These are phyloP conservation scores for Anthopleura xanthogrammica DNA, from an alignment of 92 coral and sea anemone species.

Conservation along the genomic window DNA sequence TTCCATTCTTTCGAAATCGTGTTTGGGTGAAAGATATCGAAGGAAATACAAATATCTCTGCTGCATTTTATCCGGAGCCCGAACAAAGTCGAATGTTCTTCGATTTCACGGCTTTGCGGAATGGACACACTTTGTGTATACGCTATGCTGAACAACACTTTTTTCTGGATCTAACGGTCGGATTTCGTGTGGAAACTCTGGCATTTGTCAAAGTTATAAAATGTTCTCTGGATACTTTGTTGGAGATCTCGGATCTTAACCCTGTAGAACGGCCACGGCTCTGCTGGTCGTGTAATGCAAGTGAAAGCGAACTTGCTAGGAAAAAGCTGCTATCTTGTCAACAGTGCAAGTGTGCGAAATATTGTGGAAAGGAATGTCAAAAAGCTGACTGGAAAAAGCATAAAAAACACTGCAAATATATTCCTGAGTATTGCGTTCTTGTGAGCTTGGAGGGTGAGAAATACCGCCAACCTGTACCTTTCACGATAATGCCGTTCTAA, in stretches of 20 bases:
- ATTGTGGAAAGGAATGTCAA: conserved; percentile 32
- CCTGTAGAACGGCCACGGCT: conserved; percentile 20
- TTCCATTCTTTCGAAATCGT: conserved; percentile 14
- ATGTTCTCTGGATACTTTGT: conserved; percentile 20
- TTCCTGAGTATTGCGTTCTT: conserved; percentile 19
- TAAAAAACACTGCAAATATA: conserved; percentile 15
- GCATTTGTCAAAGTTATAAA: conserved; percentile 21
- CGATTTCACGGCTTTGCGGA: conserved; percentile 19
- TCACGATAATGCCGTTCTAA: background rate
- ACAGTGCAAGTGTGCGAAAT: conserved; percentile 31
- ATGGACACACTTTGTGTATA: conserved; percentile 28
- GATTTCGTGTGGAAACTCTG: conserved; percentile 29
- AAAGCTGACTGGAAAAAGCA: conserved; percentile 29
- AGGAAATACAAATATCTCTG: conserved; percentile 13
- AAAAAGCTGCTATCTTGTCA: conserved; percentile 21
- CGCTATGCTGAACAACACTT: conserved; percentile 24
- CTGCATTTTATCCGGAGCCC: conserved; percentile 30
- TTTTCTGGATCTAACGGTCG: conserved; percentile 17
- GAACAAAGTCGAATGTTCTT: conserved; percentile 16
- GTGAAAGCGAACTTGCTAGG: background rate
- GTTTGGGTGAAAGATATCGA: conserved; percentile 22
- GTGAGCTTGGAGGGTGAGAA: conserved; percentile 12
- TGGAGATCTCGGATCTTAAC: conserved; percentile 15
- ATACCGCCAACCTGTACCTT: conserved; percentile 5
- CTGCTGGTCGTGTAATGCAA: conserved; percentile 24